These are phyloP conservation scores for Vollenhovia emeryi DNA, from an alignment of 1,140 invertebrate species.

Conservation along the genomic window DNA sequence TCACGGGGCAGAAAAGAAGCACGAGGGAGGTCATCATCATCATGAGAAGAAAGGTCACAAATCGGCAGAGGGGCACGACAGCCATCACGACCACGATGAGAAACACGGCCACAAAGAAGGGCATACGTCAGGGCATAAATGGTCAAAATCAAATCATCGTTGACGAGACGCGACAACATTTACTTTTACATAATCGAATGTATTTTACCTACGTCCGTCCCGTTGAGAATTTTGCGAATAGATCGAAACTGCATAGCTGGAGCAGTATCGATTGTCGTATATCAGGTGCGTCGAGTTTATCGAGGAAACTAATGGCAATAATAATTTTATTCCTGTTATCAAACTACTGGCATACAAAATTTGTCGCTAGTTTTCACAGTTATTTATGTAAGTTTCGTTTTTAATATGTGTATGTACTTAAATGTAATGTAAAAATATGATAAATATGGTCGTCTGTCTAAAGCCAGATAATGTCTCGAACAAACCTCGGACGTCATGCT, in stretches of 20 bases:
- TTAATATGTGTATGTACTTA: not conserved
- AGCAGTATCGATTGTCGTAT: not conserved
- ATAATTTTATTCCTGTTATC: not conserved
- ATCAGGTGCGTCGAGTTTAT: not conserved
- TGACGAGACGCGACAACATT: not conserved
- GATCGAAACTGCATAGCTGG: not conserved
- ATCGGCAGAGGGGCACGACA: slow-evolving; percentile 84
- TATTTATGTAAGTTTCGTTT: slow-evolving; percentile 14
- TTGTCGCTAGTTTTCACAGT: not conserved
- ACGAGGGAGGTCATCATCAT: slow-evolving; percentile 86
- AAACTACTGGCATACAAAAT: not conserved
- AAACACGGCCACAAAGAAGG: slow-evolving; percentile 84
- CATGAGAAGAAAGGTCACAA: slow-evolving; percentile 87
- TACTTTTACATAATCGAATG: not conserved
- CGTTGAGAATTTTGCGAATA: not conserved
- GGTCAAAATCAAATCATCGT: slow-evolving; percentile 82
- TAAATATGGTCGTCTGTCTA: not conserved
- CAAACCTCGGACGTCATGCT: not conserved
- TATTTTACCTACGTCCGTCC: not conserved
- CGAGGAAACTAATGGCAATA: not conserved
- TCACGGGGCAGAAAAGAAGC: slow-evolving; percentile 86
- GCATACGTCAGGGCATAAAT: slow-evolving; percentile 85
- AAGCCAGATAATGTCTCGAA: not conserved
- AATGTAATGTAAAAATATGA: not conserved
- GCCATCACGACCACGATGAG: slow-evolving; percentile 84